phyloP scores from a whole-genome alignment of 2,113 vertebrate species.

The Beaufortia kweichowensis region DNA sequence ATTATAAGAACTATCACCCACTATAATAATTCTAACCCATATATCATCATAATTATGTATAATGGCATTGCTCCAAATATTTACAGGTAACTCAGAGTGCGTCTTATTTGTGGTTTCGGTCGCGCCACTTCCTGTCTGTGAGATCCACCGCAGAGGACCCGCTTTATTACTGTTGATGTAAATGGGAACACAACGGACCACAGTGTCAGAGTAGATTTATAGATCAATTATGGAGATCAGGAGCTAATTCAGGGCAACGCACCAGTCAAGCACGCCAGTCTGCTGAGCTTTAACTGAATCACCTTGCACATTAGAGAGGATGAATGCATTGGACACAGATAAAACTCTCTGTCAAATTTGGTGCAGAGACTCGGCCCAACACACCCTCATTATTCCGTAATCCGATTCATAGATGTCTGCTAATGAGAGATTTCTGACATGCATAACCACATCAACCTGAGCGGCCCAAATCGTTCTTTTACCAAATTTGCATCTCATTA shows the following conservation, averaged over 20 bases:
- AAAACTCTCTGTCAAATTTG: slow-evolving; percentile 48
- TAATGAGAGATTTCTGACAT: slow-evolving; percentile 50
- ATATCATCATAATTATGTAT: not conserved
- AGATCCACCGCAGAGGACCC: not conserved
- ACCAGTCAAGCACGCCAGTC: slow-evolving; percentile 5
- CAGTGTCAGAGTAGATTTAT: slow-evolving; percentile 44
- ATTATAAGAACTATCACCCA: not conserved
- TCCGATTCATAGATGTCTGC: slow-evolving; percentile 48
- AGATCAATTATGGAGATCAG: slow-evolving; percentile 47
- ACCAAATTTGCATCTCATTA: slow-evolving; percentile 66
- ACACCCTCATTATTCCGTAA: slow-evolving; percentile 51
- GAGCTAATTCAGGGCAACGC: slow-evolving; percentile 32
- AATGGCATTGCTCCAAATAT: not conserved
- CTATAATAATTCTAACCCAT: not conserved
- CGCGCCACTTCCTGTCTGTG: not conserved
- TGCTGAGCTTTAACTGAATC: slow-evolving; percentile 37
- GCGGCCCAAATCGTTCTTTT: slow-evolving; percentile 57
- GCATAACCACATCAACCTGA: slow-evolving; percentile 47
- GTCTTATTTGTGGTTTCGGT: not conserved
- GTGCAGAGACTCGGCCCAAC: slow-evolving; percentile 44
- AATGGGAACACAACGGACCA: slow-evolving; percentile 17
- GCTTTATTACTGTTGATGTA: slow-evolving; percentile 41
- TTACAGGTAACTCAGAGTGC: not conserved
- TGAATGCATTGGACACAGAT: slow-evolving; percentile 44
- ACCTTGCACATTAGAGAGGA: slow-evolving; percentile 21